Base-by-base conservation (phyloP, 2,888 invertebrate species). In the Sphinx pinastri region DNA sequence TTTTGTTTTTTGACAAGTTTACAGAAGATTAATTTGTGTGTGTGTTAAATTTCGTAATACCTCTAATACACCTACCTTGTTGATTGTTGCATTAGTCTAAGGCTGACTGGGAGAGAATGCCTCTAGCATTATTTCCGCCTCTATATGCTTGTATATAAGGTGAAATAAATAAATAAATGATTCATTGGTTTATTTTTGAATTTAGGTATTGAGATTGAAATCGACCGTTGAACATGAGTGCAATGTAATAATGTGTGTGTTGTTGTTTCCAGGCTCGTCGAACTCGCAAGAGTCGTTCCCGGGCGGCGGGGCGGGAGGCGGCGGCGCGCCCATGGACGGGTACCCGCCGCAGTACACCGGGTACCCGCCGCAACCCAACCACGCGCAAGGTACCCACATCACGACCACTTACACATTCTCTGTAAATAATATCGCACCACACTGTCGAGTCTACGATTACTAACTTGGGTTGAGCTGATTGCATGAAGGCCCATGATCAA, bases 261-360 rank as follows among this genome's bases (percentile, higher is more conserved):
- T 19, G 55, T 55, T 19, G 55, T 10, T 69, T 71, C 77, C 90
- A 95, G 97, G 98, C 78, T 97, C 98, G 80, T 98, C 98, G 79
- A 98, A 98, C 94, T 97, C 98, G 68, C 97, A 97, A 95, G 98
- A 98, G 90, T 97, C 98, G 80, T 98, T 98, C 95, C 97, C 97
- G 76, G 96, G 97, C 75, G 96, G 96, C 95, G 95, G 95, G 79
- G 95, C 95, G 81, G 95, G 96, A 80, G 95, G 96, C 78, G 96
- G 96, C 76, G 82, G 94, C 77, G 95, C 95, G 78, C 95, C 97
- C 73, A 97, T 98, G 96, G 98, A 98, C 90, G 97, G 96, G 73
- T 97, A 97, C 91, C 95, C 96, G 75, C 95, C 94, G 75, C 95
- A 95, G 85, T 95, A 95, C 84, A 83, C 85, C 76, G 95, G 95